Conservation (phyloP, 2,797 vertebrate genomes). For the Dermochelys coriacea region DNA sequence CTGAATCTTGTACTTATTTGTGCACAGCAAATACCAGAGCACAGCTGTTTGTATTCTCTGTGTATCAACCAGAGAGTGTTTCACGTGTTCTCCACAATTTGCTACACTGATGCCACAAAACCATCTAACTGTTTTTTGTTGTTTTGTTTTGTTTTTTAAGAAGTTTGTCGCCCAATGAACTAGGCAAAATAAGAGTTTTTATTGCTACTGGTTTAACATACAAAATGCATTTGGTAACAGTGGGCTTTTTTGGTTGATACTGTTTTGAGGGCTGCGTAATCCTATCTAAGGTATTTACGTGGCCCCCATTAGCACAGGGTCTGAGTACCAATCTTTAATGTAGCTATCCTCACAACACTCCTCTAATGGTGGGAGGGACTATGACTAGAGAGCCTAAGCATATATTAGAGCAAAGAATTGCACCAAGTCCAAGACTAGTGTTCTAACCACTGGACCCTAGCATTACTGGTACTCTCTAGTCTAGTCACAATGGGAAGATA, state of each 20-base stretch:
- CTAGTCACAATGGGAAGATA: not conserved
- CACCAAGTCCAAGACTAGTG: too few species aligned
- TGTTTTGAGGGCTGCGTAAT: not conserved
- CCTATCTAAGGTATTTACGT: not conserved
- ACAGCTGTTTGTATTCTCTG: not conserved
- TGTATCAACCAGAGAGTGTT: not conserved
- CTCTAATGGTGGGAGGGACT: not conserved
- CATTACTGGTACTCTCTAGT: not conserved
- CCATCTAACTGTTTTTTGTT: not conserved
- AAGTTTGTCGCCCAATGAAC: not conserved
- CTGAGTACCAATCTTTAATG: not conserved
- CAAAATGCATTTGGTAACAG: not conserved
- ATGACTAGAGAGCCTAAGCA: not conserved
- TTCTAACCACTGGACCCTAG: not conserved
- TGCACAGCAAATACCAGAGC: not conserved
- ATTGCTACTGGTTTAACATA: not conserved
- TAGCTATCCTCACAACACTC: not conserved
- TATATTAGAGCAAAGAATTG: not conserved
- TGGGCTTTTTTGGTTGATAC: not conserved
- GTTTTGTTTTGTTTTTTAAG: not conserved
- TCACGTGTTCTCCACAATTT: not conserved
- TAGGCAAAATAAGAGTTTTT: not conserved
- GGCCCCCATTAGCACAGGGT: not conserved
- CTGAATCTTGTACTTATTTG: not conserved
- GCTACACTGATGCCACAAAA: not conserved